phyloP scores from a whole-genome alignment of 2,113 vertebrate species.

The Hippolais icterina region DNA sequence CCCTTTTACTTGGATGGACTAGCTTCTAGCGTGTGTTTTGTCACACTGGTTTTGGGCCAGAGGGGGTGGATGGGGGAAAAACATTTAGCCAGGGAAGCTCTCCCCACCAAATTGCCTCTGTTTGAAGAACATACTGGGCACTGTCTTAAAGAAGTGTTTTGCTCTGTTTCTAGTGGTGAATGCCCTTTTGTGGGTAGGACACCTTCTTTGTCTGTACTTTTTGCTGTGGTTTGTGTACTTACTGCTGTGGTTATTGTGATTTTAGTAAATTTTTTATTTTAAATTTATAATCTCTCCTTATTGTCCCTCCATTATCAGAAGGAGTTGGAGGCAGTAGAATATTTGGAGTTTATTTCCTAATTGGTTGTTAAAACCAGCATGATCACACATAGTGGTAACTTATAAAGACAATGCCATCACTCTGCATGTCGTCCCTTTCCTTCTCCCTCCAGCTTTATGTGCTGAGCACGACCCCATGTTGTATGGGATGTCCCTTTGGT shows the following conservation, averaged over 20 bases:
- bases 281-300: neutral
- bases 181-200: neutral
- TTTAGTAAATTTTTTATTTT: neutral
- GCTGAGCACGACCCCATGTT: neutral
- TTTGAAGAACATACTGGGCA: neutral
- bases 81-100: rapidly evolving
- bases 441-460: neutral
- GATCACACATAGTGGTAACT: neutral
- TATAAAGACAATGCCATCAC: neutral
- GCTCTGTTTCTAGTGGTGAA: neutral
- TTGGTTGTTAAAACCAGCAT: neutral
- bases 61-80: neutral
- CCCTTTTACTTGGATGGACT: neutral
- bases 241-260: neutral
- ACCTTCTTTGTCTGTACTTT: neutral
- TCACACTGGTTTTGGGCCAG: neutral
- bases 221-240: neutral
- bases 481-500: neutral
- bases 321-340: rapidly evolving
- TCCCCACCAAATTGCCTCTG: neutral
- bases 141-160: neutral
- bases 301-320: neutral
- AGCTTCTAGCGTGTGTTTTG: neutral
- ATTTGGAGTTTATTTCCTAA: neutral
- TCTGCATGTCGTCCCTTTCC: neutral